Conservation (phyloP, 1,140 invertebrate genomes). For the Sycobia sp. region DNA sequence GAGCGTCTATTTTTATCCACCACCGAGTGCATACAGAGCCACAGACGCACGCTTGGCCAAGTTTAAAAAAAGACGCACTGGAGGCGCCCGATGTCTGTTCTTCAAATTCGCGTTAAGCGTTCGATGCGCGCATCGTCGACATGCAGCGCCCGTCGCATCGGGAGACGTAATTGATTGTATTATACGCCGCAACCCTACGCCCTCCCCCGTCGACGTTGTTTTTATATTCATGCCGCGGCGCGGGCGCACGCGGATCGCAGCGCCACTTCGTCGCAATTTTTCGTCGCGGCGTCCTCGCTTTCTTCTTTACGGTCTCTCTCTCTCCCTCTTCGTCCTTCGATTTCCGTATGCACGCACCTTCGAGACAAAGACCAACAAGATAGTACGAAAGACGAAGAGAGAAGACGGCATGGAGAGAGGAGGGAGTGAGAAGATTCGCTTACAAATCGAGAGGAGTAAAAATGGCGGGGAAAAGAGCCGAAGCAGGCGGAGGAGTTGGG, state of each 20-base stretch:
- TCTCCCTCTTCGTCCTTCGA: constrained; percentile 22
- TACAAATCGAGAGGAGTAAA: neutral
- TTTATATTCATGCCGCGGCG: neutral
- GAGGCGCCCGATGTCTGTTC: no score
- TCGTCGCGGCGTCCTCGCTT: constrained; percentile 3
- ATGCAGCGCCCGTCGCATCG: neutral
- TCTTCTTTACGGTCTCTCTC: constrained; percentile 12
- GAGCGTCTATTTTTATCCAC: no score
- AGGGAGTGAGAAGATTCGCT: neutral
- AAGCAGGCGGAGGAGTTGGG: no score
- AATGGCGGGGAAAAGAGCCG: neutral
- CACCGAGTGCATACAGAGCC: no score
- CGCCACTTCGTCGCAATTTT: constrained; percentile 21
- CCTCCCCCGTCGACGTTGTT: neutral
- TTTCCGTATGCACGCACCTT: constrained; percentile 27
- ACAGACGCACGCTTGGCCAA: no score
- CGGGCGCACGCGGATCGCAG: neutral
- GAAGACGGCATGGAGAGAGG: no score
- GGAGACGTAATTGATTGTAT: constrained; percentile 19
- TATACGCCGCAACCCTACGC: neutral
- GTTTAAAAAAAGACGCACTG: no score
- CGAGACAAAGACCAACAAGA: constrained; percentile 27
- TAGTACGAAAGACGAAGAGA: no score
- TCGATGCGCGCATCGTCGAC: neutral
- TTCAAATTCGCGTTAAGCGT: neutral